phyloP scores from a whole-genome alignment of 2,797 vertebrate species.

The Gobionotothen gibberifrons region DNA sequence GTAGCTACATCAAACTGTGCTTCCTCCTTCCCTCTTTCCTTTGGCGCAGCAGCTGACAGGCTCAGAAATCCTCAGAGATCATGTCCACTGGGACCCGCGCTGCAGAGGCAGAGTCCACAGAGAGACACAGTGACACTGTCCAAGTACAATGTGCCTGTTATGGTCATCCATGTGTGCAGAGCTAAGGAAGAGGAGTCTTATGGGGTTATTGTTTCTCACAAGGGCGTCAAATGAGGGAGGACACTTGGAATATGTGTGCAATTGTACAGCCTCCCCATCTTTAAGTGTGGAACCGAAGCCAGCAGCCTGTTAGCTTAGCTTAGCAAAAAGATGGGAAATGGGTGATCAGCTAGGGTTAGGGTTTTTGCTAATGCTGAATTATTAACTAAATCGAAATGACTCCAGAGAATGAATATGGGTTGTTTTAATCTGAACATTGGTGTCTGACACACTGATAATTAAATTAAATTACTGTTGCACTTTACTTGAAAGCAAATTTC shows the following conservation, averaged over 20 bases:
- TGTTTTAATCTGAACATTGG: too few species aligned
- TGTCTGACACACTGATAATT: too few species aligned
- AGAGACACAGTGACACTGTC: constrained; percentile 71
- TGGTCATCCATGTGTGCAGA: constrained; percentile 71
- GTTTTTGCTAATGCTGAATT: too few species aligned
- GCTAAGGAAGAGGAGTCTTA: constrained; percentile 47
- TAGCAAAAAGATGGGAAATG: constrained; percentile 10
- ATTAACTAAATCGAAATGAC: too few species aligned
- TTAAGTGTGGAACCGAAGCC: not conserved
- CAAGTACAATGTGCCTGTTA: constrained; percentile 74
- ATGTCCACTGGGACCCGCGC: constrained; percentile 73
- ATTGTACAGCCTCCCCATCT: not conserved
- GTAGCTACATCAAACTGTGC: constrained; percentile 32
- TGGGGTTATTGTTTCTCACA: constrained; percentile 51
- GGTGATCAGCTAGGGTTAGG: not conserved
- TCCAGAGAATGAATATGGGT: too few species aligned
- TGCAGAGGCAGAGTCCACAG: constrained; percentile 60
- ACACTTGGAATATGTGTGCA: constrained; percentile 22
- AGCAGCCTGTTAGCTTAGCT: not conserved
- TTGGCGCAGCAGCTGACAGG: constrained; percentile 63
- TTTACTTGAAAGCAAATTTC: too few species aligned
- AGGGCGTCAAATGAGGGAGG: constrained; percentile 19
- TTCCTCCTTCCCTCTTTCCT: constrained; percentile 42
- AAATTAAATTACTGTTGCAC: too few species aligned
- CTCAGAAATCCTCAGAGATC: constrained; percentile 75